Conservation (phyloP, 2,888 invertebrate species). For the Spodoptera exigua region DNA sequence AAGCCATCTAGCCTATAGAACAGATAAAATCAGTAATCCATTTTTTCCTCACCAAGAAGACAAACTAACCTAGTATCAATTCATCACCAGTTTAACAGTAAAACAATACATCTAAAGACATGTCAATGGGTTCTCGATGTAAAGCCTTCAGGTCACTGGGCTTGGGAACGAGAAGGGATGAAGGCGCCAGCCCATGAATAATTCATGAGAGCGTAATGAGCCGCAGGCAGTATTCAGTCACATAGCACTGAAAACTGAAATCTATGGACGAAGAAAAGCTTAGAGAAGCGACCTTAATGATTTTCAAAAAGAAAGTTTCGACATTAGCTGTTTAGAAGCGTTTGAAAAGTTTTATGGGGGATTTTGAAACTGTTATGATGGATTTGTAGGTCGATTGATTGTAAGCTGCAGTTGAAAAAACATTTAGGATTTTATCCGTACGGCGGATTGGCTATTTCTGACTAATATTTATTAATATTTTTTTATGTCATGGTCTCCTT, state of each 20-base stretch:
- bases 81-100: slow-evolving; percentile 8
- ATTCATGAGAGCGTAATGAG: slow-evolving; percentile 85
- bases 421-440: too few species aligned
- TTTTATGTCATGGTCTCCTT: too few species aligned
- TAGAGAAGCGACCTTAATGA: slow-evolving; percentile 62
- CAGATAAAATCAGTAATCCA: too few species aligned
- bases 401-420: too few species aligned
- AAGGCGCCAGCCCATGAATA: slow-evolving; percentile 78
- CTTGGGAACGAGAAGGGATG: slow-evolving; percentile 44
- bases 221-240: slow-evolving; percentile 78
- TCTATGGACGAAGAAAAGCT: slow-evolving; percentile 66
- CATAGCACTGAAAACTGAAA: slow-evolving; percentile 62
- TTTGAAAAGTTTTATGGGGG: slow-evolving; percentile 16
- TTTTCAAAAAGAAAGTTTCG: slow-evolving; percentile 62
- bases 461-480: too few species aligned
- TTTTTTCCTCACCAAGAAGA: background rate
- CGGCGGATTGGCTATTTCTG: too few species aligned
- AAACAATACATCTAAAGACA: slow-evolving; percentile 58
- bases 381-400: background rate
- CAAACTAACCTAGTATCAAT: slow-evolving; percentile 17
- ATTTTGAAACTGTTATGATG: slow-evolving; percentile 10
- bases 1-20: background rate
- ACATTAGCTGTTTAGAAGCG: slow-evolving; percentile 12
- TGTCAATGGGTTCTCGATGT: slow-evolving; percentile 66
- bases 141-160: slow-evolving; percentile 71